A percentile compares a stretch with the other conserved stretches of the same genome.
phyloP scores from a whole-genome alignment of 2,797 vertebrate genomes.

The Gobionotothen gibberifrons region DNA sequence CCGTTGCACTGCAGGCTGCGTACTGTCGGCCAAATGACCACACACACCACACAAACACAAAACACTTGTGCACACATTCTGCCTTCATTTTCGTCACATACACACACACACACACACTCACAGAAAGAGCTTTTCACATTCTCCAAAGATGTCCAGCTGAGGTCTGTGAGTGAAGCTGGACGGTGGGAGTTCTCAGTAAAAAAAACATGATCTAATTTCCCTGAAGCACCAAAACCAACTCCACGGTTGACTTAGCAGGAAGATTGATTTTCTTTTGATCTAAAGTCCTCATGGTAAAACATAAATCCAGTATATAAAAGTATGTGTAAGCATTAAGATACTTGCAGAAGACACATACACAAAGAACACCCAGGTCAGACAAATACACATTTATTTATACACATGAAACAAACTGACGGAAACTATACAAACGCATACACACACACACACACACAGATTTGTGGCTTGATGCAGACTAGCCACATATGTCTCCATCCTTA shows the following conservation, averaged over 20 bases:
- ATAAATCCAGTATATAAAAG: neutral
- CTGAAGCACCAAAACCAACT: constrained; percentile 8
- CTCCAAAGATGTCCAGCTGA: constrained; percentile 55
- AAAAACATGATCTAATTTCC: constrained; percentile 47
- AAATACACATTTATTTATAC: constrained; percentile 1
- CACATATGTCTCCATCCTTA: no score
- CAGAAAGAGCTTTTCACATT: constrained; percentile 52
- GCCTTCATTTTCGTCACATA: constrained; percentile 15
- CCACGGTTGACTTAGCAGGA: neutral
- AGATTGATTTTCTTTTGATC: neutral
- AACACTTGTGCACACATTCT: constrained; percentile 27
- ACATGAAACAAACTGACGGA: neutral
- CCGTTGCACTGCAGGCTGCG: constrained; percentile 50
- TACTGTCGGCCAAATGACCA: constrained; percentile 57
- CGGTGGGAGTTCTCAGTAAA: constrained; percentile 40
- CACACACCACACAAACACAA: constrained; percentile 48
- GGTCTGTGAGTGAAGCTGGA: constrained; percentile 27
- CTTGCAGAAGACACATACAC: neutral
- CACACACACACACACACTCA: constrained; percentile 9
- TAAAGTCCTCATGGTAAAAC: constrained; percentile 4
- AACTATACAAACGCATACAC: no score
- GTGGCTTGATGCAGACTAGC: no score
- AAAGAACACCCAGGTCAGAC: neutral
- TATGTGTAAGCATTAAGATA: neutral
- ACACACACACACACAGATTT: no score